phyloP scores from a whole-genome alignment of 2,113 vertebrate species.

The Rhinichthys klamathensis region DNA sequence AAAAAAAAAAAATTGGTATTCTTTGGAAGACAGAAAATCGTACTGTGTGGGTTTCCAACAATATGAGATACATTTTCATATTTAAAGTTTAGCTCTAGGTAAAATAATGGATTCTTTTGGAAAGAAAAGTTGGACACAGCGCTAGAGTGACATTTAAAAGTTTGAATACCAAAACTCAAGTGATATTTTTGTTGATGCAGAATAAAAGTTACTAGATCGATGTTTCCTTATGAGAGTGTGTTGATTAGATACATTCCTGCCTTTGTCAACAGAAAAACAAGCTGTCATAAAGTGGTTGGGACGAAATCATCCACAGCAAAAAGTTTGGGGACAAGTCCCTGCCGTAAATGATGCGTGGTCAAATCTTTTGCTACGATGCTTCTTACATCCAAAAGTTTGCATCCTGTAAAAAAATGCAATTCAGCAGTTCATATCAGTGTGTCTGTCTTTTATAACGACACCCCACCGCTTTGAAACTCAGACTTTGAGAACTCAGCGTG shows the following conservation, averaged over 20 bases:
- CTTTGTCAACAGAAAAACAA: neutral
- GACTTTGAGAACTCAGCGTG: slow-evolving; percentile 28
- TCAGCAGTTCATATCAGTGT: neutral
- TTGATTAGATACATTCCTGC: neutral
- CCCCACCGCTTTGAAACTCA: slow-evolving; percentile 33
- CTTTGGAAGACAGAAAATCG: too few relatives aligned
- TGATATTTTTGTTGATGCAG: neutral
- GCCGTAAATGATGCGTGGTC: neutral
- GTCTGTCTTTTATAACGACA: slow-evolving; percentile 7
- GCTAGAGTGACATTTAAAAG: neutral
- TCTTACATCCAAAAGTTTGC: neutral
- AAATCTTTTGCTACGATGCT: neutral
- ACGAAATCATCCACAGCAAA: neutral
- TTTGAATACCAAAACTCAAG: neutral
- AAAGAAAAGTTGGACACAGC: neutral
- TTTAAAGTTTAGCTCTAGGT: too few relatives aligned
- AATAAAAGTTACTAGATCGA: neutral
- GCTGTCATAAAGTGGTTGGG: neutral
- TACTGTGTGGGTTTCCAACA: too few relatives aligned
- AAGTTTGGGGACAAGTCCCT: neutral
- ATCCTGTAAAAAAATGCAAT: slow-evolving; percentile 1
- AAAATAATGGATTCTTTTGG: too few relatives aligned
- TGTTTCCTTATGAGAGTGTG: neutral
- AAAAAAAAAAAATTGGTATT: too few relatives aligned
- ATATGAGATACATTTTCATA: too few relatives aligned